Conservation (phyloP, 2,113 vertebrate species). For the Dascyllus trimaculatus region DNA sequence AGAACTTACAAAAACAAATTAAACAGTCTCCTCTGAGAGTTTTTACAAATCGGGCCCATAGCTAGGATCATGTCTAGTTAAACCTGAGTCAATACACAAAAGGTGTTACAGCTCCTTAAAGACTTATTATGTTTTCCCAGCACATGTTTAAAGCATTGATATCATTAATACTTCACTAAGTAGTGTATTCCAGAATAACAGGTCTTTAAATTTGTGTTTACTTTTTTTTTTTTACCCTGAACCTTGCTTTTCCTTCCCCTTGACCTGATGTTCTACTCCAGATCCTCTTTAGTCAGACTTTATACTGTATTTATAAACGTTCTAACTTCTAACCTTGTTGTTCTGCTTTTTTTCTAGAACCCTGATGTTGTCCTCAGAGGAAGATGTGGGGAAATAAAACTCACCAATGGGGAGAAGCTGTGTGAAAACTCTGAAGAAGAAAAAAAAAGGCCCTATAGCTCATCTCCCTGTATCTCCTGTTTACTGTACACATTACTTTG, state of each 20-base stretch:
- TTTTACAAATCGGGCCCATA: background rate
- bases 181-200: background rate
- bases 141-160: background rate
- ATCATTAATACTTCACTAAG: background rate
- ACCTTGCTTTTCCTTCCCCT: background rate
- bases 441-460: conserved; percentile 45
- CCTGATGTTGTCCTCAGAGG: conserved; percentile 68
- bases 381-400: conserved; percentile 45
- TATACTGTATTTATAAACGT: background rate
- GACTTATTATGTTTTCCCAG: background rate
- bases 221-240: background rate
- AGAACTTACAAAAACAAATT: conserved; percentile 25
- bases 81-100: background rate
- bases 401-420: conserved; percentile 50
- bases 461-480: conserved; percentile 57
- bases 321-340: background rate
- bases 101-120: background rate
- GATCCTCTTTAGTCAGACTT: background rate
- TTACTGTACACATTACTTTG: conserved; percentile 63
- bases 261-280: conserved; percentile 11
- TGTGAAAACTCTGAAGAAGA: conserved; percentile 61
- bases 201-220: background rate
- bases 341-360: conserved; percentile 64
- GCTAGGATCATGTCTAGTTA: background rate
- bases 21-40: background rate